These are phyloP conservation scores for Caretta caretta DNA, from an alignment of 2,113 vertebrate genomes.

Conservation along the genomic window DNA sequence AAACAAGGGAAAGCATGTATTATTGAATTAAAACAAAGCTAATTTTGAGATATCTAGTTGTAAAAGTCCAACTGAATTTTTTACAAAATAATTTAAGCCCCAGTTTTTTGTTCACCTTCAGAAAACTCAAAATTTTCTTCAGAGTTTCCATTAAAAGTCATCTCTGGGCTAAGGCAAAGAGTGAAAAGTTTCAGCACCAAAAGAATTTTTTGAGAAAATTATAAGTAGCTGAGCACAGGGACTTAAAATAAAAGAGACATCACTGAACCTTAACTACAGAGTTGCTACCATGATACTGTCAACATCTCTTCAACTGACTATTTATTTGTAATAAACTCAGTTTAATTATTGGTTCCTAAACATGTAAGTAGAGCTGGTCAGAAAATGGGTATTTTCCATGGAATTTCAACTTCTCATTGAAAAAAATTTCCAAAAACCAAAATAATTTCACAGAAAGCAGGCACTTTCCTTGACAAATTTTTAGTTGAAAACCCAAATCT, in stretches of 20 bases:
- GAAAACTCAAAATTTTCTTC: background rate
- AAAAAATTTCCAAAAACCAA: background rate
- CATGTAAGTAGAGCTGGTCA: background rate
- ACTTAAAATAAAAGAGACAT: background rate
- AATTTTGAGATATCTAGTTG: background rate
- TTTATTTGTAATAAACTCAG: background rate
- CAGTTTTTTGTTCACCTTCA: background rate
- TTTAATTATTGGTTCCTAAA: background rate
- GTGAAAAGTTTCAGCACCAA: background rate
- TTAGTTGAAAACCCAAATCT: background rate
- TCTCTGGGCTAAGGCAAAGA: background rate
- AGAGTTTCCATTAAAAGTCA: conserved; percentile 20
- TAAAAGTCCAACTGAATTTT: background rate
- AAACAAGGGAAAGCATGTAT: background rate
- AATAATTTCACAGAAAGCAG: background rate
- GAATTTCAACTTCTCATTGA: background rate
- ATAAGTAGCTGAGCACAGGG: background rate
- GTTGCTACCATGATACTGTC: background rate
- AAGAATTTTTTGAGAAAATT: background rate
- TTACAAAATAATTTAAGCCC: background rate
- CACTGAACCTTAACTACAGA: background rate
- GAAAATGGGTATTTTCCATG: background rate
- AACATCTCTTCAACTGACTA: background rate
- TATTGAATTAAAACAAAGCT: background rate
- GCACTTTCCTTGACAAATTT: background rate